Conservation (phyloP, 2,888 invertebrate genomes). For the Marasmarcha lunaedactyla region DNA sequence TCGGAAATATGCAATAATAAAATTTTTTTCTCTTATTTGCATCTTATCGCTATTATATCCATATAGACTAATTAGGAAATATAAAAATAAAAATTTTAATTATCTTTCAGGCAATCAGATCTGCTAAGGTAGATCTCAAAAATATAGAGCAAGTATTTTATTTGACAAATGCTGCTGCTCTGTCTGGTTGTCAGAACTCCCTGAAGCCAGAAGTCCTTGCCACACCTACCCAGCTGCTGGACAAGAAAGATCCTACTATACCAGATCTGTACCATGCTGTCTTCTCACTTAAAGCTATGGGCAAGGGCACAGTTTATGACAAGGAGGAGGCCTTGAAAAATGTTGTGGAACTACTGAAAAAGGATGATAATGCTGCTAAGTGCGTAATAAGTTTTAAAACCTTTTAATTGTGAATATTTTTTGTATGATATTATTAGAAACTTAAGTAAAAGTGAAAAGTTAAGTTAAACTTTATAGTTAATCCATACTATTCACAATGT, state of each 20-base stretch:
- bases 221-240: conserved; percentile 68
- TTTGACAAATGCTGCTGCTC: conserved; percentile 72
- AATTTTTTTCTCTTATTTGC: too few species aligned
- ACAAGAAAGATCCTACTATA: conserved; percentile 75
- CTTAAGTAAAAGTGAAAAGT: too few species aligned
- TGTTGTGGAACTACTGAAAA: conserved; percentile 82
- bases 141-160: conserved; percentile 74
- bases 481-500: too few species aligned
- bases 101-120: conserved; percentile 42
- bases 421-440: too few species aligned
- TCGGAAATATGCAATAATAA: too few species aligned
- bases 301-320: conserved; percentile 72
- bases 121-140: conserved; percentile 39
- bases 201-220: conserved; percentile 58
- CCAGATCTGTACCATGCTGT: conserved; percentile 82
- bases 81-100: too few species aligned
- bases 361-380: conserved; percentile 84
- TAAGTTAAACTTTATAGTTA: too few species aligned
- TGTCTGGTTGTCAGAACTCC: conserved; percentile 66
- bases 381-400: too few species aligned
- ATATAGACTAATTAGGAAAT: too few species aligned
- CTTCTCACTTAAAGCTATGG: conserved; percentile 76
- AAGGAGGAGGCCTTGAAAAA: conserved; percentile 78
- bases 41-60: too few species aligned
- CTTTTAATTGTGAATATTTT: too few species aligned